Evolutionary conservation across 1,140 invertebrate species (phyloP).

Genomic region (Papilio glaucus): DNA sequence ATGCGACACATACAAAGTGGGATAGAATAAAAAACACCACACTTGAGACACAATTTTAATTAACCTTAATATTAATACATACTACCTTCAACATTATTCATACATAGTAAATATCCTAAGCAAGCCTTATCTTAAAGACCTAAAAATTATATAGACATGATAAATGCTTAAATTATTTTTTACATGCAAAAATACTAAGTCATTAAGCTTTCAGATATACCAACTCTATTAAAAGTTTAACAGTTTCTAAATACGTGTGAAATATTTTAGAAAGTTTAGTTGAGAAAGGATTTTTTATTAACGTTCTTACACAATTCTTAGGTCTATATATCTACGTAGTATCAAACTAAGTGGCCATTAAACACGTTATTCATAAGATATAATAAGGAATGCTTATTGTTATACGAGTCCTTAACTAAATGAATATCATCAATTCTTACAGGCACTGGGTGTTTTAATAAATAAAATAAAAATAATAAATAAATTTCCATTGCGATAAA

Average conservation of each 20-base stretch:
- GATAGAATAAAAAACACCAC: conserved; percentile 64
- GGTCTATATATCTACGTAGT: conserved; percentile 16
- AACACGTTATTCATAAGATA: conserved; percentile 15
- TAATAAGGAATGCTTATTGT: conserved; percentile 59
- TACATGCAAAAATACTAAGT: conserved; percentile 7
- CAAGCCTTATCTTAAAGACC: conserved; percentile 28
- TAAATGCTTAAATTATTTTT: not conserved
- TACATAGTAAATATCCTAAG: conserved; percentile 45
- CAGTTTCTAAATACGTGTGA: not conserved
- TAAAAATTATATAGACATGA: conserved; percentile 25
- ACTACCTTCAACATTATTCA: conserved; percentile 38
- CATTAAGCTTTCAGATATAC: not conserved
- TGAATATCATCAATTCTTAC: conserved; percentile 79
- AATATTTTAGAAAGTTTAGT: not conserved
- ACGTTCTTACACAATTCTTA: conserved; percentile 30
- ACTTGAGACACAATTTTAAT: conserved; percentile 59
- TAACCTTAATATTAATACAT: conserved; percentile 43
- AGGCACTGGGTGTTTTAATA: conserved; percentile 71
- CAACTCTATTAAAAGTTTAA: not conserved
- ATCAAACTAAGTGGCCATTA: conserved; percentile 23
- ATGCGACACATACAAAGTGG: conserved; percentile 46
- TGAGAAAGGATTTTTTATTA: conserved; percentile 4
- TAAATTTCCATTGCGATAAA: conserved; percentile 41
- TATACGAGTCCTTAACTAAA: conserved; percentile 60
- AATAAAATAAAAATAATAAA: conserved; percentile 47